Conservation (phyloP, 64 coral and sea anemone species). For the Dendrophyllia cribrosa region DNA sequence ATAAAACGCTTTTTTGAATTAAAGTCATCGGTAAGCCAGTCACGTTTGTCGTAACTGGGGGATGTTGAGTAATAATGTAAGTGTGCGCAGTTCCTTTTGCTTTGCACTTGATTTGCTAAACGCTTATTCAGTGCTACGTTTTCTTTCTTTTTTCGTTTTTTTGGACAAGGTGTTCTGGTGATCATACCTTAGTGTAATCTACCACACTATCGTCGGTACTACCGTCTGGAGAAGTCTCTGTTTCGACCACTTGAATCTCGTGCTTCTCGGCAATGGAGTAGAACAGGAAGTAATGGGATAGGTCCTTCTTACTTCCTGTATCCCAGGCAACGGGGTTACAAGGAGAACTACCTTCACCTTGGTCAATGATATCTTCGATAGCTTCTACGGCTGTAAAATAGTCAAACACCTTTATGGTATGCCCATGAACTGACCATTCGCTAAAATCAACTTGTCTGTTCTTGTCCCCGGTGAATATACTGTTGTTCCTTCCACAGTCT, state of each 20-base stretch:
- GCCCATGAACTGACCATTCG: constrained; percentile 46
- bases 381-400: constrained; percentile 66
- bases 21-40: too few relatives aligned
- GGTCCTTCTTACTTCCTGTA: constrained; percentile 29
- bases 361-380: constrained; percentile 66
- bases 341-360: constrained; percentile 77
- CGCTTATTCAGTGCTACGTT: neutral
- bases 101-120: too few relatives aligned
- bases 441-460: constrained; percentile 44
- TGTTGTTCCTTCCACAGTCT: constrained; percentile 67
- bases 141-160: neutral
- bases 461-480: constrained; percentile 74
- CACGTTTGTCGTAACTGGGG: too few relatives aligned
- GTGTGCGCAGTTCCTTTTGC: too few relatives aligned
- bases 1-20: too few relatives aligned
- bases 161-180: neutral
- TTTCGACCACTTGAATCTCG: constrained; percentile 49
- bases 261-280: constrained; percentile 74
- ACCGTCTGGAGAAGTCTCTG: neutral
- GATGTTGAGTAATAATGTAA: too few relatives aligned
- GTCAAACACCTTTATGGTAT: constrained; percentile 45
- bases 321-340: constrained; percentile 73
- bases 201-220: neutral
- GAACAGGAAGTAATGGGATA: constrained; percentile 82
- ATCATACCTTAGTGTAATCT: constrained; percentile 25